These are phyloP conservation scores for Ceratotherium simum DNA, from an alignment of 2,113 vertebrate genomes.

Conservation along the genomic window DNA sequence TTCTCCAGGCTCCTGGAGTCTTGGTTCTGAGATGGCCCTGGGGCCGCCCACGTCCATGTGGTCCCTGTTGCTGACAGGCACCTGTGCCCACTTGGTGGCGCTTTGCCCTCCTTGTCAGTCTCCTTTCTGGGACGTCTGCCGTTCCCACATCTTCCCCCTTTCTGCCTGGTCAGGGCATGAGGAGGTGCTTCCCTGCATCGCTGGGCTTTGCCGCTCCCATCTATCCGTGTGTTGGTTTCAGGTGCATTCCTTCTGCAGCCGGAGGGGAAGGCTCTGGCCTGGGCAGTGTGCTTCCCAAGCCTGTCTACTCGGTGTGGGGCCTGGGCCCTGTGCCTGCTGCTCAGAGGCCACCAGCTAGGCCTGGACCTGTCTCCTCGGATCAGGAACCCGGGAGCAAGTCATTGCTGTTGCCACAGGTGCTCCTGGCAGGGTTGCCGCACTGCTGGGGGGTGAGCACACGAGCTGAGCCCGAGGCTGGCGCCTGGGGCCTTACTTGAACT, in stretches of 20 bases:
- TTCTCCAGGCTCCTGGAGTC: not conserved
- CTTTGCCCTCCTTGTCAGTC: not conserved
- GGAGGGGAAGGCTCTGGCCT: not conserved
- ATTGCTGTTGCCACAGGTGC: no score
- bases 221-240: no score
- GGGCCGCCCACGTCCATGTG: no score
- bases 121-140: not conserved
- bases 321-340: not conserved
- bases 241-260: not conserved
- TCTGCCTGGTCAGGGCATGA: not conserved
- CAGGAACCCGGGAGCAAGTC: not conserved
- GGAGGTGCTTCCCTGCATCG: not conserved
- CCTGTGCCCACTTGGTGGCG: not conserved
- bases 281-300: no score
- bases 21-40: not conserved
- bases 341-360: not conserved
- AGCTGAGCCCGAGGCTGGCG: not conserved
- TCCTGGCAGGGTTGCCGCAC: rapidly evolving
- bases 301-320: not conserved
- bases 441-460: not conserved
- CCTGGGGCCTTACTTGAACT: not conserved
- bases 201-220: not conserved
- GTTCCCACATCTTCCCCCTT: not conserved
- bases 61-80: not conserved
- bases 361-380: not conserved